Base-by-base conservation (phyloP, 2,888 invertebrate genomes). In the Andricus quercusramuli region DNA sequence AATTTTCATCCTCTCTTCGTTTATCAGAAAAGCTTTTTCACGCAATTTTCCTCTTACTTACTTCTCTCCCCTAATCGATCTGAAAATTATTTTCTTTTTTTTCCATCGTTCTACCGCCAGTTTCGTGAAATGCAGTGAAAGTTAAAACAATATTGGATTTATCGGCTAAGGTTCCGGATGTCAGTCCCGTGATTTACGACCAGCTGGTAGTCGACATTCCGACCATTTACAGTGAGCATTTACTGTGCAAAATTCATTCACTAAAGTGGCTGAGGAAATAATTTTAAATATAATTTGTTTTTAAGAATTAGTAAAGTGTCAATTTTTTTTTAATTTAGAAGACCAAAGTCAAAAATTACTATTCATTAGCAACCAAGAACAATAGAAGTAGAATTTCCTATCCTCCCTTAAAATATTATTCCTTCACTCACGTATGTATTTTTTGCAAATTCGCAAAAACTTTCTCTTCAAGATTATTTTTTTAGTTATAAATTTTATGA, bases 131-230 rank as follows among this genome's bases (percentile, higher is more conserved):
- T 88, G 89, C 88, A 88, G 86, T 87, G 86, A 91, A 91, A 92
- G 91, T 92, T 92, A 89, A 91, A 92, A 92, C 92, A 92, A 92
- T 92, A 92, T 92, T 90, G 89, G 90, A 92, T 92, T 92, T 92
- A 92, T 92, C 89, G 92, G 87, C 66, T 76, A 62, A 81, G 78
- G 76, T 80, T 79, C 79, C 82, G 86, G 87, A 85, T 83, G 84
- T 80, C 83, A 83, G 84, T 83, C 83, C 79, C 78, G 81, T 85
- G 82, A 85, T 79, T 85, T 84, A 85, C 82, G 84, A 84, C 81
- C 81, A 80, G 74, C 79, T 82, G 79, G 80, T 82, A 77, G 79
- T 78, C 85, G 83, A 83, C 79, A 81, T 80, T 81, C 82, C 80
- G 70, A 68, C 79, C 82, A 80, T 80, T 81, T 74, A 65, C 76